A percentile compares a stretch with the other conserved stretches of the same genome.
phyloP scores from a whole-genome alignment of 2,888 invertebrate species.

The Sinohyriopsis cumingii region DNA sequence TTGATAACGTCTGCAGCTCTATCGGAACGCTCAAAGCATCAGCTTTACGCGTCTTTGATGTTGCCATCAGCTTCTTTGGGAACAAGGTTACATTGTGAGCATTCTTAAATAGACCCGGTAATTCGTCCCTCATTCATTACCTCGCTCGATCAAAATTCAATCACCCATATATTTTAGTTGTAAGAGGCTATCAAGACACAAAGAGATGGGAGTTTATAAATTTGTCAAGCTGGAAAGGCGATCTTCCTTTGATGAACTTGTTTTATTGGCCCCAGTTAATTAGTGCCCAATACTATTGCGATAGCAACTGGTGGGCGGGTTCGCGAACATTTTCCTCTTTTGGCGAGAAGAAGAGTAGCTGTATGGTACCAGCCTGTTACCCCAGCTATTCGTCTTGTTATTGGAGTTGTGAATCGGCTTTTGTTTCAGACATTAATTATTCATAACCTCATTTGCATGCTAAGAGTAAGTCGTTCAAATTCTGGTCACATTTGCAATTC shows the following conservation, averaged over 20 bases:
- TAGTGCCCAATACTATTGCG: slow-evolving; percentile 7
- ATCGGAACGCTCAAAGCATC: not conserved
- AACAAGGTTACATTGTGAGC: slow-evolving; percentile 1
- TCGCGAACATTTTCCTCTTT: not conserved
- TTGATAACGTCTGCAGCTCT: not conserved
- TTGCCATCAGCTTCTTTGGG: slow-evolving; percentile 5
- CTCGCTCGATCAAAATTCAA: slow-evolving; percentile 23
- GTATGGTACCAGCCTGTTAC: slow-evolving; percentile 15
- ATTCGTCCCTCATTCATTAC: slow-evolving; percentile 16
- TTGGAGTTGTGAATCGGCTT: slow-evolving; percentile 4
- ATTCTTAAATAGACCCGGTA: not conserved
- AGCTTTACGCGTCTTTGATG: slow-evolving; percentile 12
- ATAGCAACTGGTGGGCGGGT: not conserved
- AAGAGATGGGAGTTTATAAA: slow-evolving; percentile 24
- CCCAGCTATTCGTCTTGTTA: slow-evolving; percentile 13
- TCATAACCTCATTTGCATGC: slow-evolving; percentile 40
- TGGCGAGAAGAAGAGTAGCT: not conserved
- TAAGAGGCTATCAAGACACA: slow-evolving; percentile 26
- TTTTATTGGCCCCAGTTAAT: slow-evolving; percentile 21
- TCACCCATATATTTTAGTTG: slow-evolving; percentile 16
- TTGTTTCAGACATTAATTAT: slow-evolving; percentile 41
- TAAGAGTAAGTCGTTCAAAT: slow-evolving; percentile 22
- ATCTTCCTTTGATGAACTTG: slow-evolving; percentile 32
- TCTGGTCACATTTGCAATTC: slow-evolving; percentile 25
- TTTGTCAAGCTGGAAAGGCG: slow-evolving; percentile 28